Base-by-base conservation (phyloP, 1,140 invertebrate species). In the Drosophila nigrodunni region DNA sequence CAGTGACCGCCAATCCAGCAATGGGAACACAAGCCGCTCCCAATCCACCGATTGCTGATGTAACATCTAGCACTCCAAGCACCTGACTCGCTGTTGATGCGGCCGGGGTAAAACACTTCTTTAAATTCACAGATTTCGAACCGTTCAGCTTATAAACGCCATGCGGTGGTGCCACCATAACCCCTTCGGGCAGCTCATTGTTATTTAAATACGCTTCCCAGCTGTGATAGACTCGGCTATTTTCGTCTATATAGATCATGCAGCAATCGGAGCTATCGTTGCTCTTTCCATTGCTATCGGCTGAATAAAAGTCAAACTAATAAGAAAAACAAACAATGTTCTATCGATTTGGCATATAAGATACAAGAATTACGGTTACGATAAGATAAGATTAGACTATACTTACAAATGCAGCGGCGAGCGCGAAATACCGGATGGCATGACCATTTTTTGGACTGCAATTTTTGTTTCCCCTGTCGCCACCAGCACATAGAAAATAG, bases 181-280 rank as follows among this genome's bases (percentile, higher is more conserved):
- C 44, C 0, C 90, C 90, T 8, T 59, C 54, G 1, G 90, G 90
- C 25, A 92, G 62, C 44, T 82, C 62, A 69, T 92, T 92, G 1
- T 67, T 65, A 15, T 44, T 21, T 44, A 91, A 67, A 77, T 79
- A 92, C 3, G 80, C 66, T 0, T 57, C 50, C 90, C 90, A 92
- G 52, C 89, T 92, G 35, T 88, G 78, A 77, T 92, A 92, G 0
- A 91, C 85, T 2, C 90, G 83, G 9, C 83, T 83, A 8, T 54
- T 65, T 34, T 91, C 90, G 54, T 92, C 90, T 7, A 92, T 71
- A 65, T 91, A 92, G n/a, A 90, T 59, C 77, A 90, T 86, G 52
- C 90, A 92, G 41, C 87, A 92, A 44, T 86, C 43, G 30, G 47
- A 46, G 41, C 90, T 91, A 30, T 78, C 74, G 41, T 60, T 60